A percentile compares a stretch with the other conserved stretches of the same genome.
Evolutionary conservation across 2,113 vertebrate genomes (phyloP).

Genomic region (Boleophthalmus pectinirostris): DNA sequence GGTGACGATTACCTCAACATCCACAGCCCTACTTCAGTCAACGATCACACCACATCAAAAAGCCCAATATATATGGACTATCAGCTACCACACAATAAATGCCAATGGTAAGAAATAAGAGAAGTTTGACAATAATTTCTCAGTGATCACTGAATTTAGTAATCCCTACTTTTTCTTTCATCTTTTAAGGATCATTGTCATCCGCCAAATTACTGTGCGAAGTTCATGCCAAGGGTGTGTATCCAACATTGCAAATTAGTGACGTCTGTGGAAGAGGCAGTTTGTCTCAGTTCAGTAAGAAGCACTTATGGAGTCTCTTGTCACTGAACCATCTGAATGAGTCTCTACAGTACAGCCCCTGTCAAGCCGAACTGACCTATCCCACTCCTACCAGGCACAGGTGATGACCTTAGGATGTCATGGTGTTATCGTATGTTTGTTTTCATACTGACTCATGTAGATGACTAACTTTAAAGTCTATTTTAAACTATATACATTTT

Average conservation of each 20-base stretch:
- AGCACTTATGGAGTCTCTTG: slow-evolving; percentile 85
- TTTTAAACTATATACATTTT: too few species aligned
- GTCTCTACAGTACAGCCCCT: slow-evolving; percentile 76
- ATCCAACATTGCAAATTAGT: slow-evolving; percentile 79
- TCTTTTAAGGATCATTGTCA: slow-evolving; percentile 16
- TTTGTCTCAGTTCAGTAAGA: slow-evolving; percentile 74
- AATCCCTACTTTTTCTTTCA: slow-evolving; percentile 20
- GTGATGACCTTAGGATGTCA: slow-evolving; percentile 53
- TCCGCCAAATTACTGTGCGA: slow-evolving; percentile 72
- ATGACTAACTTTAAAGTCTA: too few species aligned
- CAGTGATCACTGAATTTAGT: background rate
- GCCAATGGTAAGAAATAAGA: slow-evolving; percentile 51
- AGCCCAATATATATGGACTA: slow-evolving; percentile 81
- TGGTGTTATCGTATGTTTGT: background rate
- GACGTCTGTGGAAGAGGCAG: slow-evolving; percentile 78
- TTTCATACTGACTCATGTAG: too few species aligned
- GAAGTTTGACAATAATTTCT: background rate
- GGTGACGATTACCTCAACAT: slow-evolving; percentile 78
- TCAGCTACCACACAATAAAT: slow-evolving; percentile 79
- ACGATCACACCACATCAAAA: slow-evolving; percentile 70
- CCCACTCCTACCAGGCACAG: slow-evolving; percentile 82
- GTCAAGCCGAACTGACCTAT: slow-evolving; percentile 78
- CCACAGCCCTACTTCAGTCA: slow-evolving; percentile 71
- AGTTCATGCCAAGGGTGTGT: slow-evolving; percentile 76
- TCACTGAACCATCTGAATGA: slow-evolving; percentile 85